Percentiles rank a stretch among this genome's conserved stretches.
These are phyloP conservation scores for Candoia aspera DNA, from an alignment of 2,113 vertebrate genomes.

Conservation along the genomic window DNA sequence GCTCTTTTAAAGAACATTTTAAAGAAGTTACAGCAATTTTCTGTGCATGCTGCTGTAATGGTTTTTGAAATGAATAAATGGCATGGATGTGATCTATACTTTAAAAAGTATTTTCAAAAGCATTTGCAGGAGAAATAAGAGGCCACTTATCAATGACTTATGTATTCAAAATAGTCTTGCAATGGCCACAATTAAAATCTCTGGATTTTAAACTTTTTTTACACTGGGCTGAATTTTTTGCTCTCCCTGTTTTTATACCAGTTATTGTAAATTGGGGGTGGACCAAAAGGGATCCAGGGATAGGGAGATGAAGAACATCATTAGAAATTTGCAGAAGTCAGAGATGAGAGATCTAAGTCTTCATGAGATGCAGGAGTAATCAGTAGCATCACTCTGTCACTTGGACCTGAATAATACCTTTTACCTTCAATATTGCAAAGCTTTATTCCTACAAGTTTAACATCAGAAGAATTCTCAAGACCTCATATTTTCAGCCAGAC, in stretches of 20 bases:
- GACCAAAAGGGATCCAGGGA: not conserved
- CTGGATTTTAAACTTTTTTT: not conserved
- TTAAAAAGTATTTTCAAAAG: not conserved
- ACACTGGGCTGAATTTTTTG: not conserved
- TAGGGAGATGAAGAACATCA: not conserved
- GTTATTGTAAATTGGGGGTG: not conserved
- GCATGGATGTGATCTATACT: not conserved
- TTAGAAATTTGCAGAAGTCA: not conserved
- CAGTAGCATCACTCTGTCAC: not conserved
- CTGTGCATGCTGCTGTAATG: not conserved
- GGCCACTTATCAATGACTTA: not conserved
- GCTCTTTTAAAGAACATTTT: not conserved
- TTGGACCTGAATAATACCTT: not conserved
- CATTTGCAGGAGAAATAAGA: not conserved
- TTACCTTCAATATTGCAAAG: not conserved
- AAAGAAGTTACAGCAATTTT: not conserved
- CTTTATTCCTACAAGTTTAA: not conserved
- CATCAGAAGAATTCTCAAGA: not conserved
- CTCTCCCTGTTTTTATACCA: not conserved
- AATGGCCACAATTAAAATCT: not conserved
- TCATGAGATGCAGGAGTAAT: not conserved
- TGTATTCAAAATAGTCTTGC: not conserved
- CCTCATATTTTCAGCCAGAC: not conserved
- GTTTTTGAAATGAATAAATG: not conserved
- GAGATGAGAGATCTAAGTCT: not conserved